phyloP scores from a whole-genome alignment of 2,113 vertebrate species.

The Oryzias javanicus region DNA sequence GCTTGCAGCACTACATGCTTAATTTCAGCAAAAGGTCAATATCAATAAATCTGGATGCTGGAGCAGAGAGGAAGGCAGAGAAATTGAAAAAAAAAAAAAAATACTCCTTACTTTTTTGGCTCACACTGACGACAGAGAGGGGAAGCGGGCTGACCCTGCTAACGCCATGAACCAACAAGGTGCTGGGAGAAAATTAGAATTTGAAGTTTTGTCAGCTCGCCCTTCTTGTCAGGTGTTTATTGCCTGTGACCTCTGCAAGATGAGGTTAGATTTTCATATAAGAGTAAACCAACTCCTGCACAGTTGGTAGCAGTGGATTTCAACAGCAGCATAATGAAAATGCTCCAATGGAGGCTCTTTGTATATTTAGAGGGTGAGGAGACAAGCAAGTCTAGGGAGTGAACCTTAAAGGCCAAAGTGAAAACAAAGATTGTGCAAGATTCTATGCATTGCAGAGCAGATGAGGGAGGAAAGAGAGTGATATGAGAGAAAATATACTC shows the following conservation, averaged over 20 bases:
- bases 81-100: constrained; percentile 58
- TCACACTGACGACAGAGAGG: constrained; percentile 60
- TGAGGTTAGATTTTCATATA: constrained; percentile 81
- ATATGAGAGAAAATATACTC: constrained; percentile 55
- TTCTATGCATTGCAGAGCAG: constrained; percentile 39
- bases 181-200: constrained; percentile 77
- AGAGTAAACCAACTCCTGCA: constrained; percentile 72
- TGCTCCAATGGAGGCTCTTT: constrained; percentile 27
- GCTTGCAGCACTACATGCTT: constrained; percentile 73
- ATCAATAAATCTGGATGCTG: constrained; percentile 77
- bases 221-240: constrained; percentile 78
- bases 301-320: constrained; percentile 73
- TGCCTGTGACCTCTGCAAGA: constrained; percentile 70
- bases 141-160: constrained; percentile 65
- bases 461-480: constrained; percentile 54
- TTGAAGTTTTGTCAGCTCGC: constrained; percentile 62
- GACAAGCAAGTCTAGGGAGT: constrained; percentile 27
- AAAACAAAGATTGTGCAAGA: constrained; percentile 43
- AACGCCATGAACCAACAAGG: constrained; percentile 59
- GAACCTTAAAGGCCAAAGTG: constrained; percentile 36
- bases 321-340: constrained; percentile 73
- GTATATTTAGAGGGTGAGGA: constrained; percentile 29
- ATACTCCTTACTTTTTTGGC: constrained; percentile 27
- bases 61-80: constrained; percentile 41
- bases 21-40: constrained; percentile 83